Evolutionary conservation across 2,888 invertebrate species (phyloP).

Genomic region (Pachymerium ferrugineum): DNA sequence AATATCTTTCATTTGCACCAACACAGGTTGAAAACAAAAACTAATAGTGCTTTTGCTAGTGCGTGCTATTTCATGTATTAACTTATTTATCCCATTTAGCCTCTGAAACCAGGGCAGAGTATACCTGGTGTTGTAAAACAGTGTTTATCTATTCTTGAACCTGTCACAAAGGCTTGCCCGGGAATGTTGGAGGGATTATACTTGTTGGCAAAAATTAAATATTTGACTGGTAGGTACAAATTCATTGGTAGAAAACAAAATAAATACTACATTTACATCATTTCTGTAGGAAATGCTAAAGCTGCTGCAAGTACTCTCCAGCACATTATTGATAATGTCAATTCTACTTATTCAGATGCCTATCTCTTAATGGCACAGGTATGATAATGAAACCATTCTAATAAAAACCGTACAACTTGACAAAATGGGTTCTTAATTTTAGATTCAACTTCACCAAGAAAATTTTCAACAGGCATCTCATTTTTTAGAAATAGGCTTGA

Average conservation of each 20-base stretch:
- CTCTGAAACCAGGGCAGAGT: slow-evolving; percentile 55
- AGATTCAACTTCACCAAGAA: slow-evolving; percentile 62
- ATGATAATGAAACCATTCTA: background rate
- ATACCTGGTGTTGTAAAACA: slow-evolving; percentile 53
- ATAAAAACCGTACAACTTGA: background rate
- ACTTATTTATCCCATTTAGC: slow-evolving; percentile 48
- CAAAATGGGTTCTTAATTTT: slow-evolving; percentile 42
- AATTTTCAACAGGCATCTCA: slow-evolving; percentile 72
- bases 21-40: slow-evolving; percentile 40
- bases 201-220: slow-evolving; percentile 71
- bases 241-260: background rate
- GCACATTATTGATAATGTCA: slow-evolving; percentile 64
- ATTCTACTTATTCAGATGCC: slow-evolving; percentile 74
- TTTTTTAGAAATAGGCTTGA: slow-evolving; percentile 79
- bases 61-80: background rate
- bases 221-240: slow-evolving; percentile 54
- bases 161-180: slow-evolving; percentile 71
- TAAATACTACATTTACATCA: background rate
- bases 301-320: slow-evolving; percentile 66
- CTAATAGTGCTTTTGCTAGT: no score
- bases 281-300: slow-evolving; percentile 59
- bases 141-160: slow-evolving; percentile 62
- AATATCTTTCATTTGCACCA: slow-evolving; percentile 64
- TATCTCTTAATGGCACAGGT: slow-evolving; percentile 69
- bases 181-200: slow-evolving; percentile 60